Evolutionary conservation across 1,140 invertebrate species (phyloP).

Genomic region (Adelges cooleyi): DNA sequence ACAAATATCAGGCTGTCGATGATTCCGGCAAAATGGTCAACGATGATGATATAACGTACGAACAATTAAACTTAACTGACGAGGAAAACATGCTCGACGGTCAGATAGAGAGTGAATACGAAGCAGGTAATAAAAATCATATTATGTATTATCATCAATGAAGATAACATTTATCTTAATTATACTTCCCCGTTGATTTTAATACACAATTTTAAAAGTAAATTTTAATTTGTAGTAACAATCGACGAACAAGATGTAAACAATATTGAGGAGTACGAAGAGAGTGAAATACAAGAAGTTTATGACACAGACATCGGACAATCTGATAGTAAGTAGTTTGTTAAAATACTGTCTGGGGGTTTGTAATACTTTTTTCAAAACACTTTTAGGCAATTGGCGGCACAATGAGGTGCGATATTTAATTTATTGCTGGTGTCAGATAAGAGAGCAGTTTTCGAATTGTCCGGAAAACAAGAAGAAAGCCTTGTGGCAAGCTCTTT

Average conservation of each 20-base stretch:
- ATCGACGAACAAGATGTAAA: neutral
- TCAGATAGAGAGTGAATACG: constrained; percentile 7
- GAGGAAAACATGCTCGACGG: neutral
- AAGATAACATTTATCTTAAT: too few species aligned
- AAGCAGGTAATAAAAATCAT: neutral
- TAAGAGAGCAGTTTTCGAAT: neutral
- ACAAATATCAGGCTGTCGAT: neutral
- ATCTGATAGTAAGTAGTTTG: neutral
- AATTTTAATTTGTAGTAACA: neutral
- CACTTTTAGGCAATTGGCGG: neutral
- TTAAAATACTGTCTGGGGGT: too few species aligned
- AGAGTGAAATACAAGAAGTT: constrained; percentile 1
- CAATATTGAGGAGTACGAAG: neutral
- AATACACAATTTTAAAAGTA: neutral
- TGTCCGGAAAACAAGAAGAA: neutral
- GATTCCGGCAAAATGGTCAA: too few species aligned
- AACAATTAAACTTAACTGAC: neutral
- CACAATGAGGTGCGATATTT: neutral
- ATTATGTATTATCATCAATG: too few species aligned
- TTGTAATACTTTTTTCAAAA: too few species aligned
- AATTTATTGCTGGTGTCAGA: constrained; percentile 2
- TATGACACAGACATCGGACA: neutral
- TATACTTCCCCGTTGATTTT: too few species aligned
- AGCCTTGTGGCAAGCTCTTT: neutral
- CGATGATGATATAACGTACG: neutral